Conservation (phyloP, 2,888 invertebrate species). For the Epistrophe grossulariae region DNA sequence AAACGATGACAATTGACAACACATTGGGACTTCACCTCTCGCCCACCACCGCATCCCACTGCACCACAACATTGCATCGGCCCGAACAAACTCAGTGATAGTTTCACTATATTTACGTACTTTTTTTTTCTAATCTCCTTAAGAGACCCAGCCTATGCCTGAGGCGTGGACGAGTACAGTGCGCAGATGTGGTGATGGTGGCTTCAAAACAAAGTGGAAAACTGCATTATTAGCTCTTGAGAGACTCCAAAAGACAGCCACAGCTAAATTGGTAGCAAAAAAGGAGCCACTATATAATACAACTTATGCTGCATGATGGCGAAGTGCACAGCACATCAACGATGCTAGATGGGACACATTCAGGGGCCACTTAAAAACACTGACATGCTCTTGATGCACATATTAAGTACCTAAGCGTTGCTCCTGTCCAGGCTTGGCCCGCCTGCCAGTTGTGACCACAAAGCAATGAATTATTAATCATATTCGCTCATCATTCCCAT, state of each 20-base stretch:
- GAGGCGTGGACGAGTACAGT: slow-evolving; percentile 38
- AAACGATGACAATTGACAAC: slow-evolving; percentile 43
- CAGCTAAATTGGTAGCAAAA: slow-evolving; percentile 66
- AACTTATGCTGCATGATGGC: background rate
- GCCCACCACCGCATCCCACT: background rate
- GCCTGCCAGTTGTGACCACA: slow-evolving; percentile 65
- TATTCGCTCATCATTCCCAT: slow-evolving; percentile 78
- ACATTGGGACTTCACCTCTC: slow-evolving; percentile 25
- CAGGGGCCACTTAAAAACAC: slow-evolving; percentile 74
- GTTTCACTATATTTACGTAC: slow-evolving; percentile 2
- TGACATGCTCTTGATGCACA: slow-evolving; percentile 76
- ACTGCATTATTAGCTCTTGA: slow-evolving; percentile 63
- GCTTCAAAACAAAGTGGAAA: slow-evolving; percentile 55
- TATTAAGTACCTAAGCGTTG: slow-evolving; percentile 73
- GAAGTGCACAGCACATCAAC: slow-evolving; percentile 29
- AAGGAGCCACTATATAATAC: slow-evolving; percentile 39
- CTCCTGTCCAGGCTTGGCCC: slow-evolving; percentile 58
- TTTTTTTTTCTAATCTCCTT: slow-evolving; percentile 59
- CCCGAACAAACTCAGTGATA: slow-evolving; percentile 4
- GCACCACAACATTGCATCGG: background rate
- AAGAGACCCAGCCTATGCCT: slow-evolving; percentile 68
- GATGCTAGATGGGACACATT: slow-evolving; percentile 66
- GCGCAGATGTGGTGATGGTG: slow-evolving; percentile 46
- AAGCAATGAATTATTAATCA: slow-evolving; percentile 75
- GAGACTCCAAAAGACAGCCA: slow-evolving; percentile 44